Conservation (phyloP, 2,888 invertebrate species). For the Cyaniris semiargus region DNA sequence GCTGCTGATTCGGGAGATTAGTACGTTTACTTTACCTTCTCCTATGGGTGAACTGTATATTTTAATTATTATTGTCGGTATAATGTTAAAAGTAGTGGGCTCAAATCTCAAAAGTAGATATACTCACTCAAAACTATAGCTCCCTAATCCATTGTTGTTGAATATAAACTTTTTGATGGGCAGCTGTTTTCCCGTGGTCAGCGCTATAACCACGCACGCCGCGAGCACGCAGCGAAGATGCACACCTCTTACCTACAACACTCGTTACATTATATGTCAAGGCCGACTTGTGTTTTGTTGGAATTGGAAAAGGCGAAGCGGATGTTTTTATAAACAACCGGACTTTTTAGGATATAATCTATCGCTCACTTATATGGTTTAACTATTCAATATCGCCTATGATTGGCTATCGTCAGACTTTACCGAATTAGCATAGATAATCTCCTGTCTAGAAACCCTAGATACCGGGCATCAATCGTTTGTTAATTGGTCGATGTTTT, state of each 20-base stretch:
- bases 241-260: constrained; percentile 60
- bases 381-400: background rate
- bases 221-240: constrained; percentile 46
- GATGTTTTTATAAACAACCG: constrained; percentile 31
- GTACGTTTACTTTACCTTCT: no score
- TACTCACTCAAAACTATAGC: constrained; percentile 75
- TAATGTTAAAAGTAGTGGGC: background rate
- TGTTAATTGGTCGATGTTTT: background rate
- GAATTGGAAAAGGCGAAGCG: constrained; percentile 40
- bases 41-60: no score
- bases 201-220: constrained; percentile 47
- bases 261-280: constrained; percentile 58
- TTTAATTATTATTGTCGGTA: no score
- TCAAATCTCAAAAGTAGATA: background rate
- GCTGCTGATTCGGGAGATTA: no score
- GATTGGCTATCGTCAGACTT: no score
- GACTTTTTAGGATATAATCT: background rate
- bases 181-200: constrained; percentile 50
- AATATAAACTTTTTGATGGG: constrained; percentile 60
- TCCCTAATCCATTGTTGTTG: constrained; percentile 68
- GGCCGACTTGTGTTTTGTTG: constrained; percentile 48
- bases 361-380: background rate
- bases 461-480: background rate
- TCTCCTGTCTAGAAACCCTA: no score
- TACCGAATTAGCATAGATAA: background rate